Percentiles rank a stretch among this genome's conserved stretches.
phyloP scores from a whole-genome alignment of 2,797 vertebrate genomes.

The Buphagus erythrorhynchus region DNA sequence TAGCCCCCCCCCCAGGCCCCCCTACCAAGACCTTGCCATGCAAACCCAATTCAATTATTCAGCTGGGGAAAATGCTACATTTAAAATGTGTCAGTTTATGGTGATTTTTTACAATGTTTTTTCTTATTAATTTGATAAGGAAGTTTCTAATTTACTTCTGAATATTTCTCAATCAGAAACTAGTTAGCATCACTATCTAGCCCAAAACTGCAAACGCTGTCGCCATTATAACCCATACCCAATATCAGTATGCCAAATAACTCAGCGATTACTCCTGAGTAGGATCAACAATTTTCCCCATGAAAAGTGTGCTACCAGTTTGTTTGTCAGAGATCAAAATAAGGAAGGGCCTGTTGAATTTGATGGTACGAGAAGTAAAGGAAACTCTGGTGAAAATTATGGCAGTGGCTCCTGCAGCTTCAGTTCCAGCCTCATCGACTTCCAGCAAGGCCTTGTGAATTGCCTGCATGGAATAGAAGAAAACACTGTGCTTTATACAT shows the following conservation, averaged over 20 bases:
- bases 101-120: not conserved
- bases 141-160: not conserved
- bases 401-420: conserved; percentile 81
- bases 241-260: not conserved
- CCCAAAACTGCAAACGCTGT: not conserved
- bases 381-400: conserved; percentile 54
- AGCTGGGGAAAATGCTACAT: not conserved
- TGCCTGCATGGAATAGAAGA: conserved; percentile 72
- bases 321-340: conserved; percentile 83
- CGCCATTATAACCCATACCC: not conserved
- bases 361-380: conserved; percentile 36
- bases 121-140: not conserved
- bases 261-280: conserved; percentile 32
- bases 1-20: too few relatives aligned
- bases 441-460: conserved; percentile 87
- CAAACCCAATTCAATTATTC: not conserved
- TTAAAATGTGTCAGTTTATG: not conserved
- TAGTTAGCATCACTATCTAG: not conserved
- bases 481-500: not conserved
- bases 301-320: conserved; percentile 82
- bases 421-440: conserved; percentile 85
- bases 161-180: not conserved
- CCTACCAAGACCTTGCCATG: too few relatives aligned
- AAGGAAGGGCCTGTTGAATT: conserved; percentile 85
- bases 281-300: conserved; percentile 88